phyloP scores from a whole-genome alignment of 1,140 invertebrate genomes.

The Vollenhovia emeryi region DNA sequence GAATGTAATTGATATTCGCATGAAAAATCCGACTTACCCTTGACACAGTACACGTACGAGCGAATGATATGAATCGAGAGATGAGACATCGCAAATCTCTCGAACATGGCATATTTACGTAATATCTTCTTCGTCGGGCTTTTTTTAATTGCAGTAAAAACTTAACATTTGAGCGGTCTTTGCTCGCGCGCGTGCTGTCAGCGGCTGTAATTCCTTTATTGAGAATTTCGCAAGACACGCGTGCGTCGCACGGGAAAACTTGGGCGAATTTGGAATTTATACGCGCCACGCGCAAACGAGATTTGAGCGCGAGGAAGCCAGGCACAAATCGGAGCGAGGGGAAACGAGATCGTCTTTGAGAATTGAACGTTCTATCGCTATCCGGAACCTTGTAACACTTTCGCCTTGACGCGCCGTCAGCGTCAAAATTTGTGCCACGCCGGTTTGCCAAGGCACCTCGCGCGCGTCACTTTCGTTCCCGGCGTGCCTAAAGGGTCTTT shows the following conservation, averaged over 20 bases:
- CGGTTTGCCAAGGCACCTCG: conserved; percentile 47
- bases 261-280: background rate
- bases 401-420: conserved; percentile 59
- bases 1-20: conserved; percentile 32
- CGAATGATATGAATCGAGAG: background rate
- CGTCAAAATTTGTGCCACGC: conserved; percentile 69
- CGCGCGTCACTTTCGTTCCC: conserved; percentile 65
- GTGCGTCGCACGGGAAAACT: background rate
- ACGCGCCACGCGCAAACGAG: no score
- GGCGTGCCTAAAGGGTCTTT: conserved; percentile 62
- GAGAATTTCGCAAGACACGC: background rate
- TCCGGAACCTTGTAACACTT: conserved; percentile 69
- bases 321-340: background rate
- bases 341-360: background rate
- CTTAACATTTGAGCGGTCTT: background rate
- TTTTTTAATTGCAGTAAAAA: background rate
- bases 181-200: background rate
- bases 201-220: background rate
- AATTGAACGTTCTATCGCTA: conserved; percentile 48
- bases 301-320: background rate
- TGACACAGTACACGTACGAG: conserved; percentile 28
- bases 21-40: conserved; percentile 17
- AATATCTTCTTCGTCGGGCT: background rate
- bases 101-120: background rate
- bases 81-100: background rate